These are phyloP conservation scores for Lasius fuliginosus DNA, from an alignment of 2,888 invertebrate species.

Conservation along the genomic window DNA sequence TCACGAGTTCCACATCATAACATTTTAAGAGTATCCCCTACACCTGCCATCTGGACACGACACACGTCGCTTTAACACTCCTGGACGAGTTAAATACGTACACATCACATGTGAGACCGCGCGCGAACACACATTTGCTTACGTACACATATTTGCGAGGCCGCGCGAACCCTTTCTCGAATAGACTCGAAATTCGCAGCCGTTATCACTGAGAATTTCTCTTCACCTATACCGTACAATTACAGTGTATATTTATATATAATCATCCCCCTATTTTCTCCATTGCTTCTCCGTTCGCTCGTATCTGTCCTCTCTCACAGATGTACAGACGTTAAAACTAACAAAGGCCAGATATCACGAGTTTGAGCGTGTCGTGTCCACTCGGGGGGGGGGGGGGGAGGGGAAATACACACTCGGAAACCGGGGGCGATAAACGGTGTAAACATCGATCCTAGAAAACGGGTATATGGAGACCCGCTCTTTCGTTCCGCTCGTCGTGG, in stretches of 20 bases:
- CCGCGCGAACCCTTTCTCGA: not conserved
- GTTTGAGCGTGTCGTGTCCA: constrained; percentile 16
- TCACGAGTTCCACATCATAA: constrained; percentile 86
- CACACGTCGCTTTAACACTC: constrained; percentile 76
- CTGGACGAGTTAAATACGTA: constrained; percentile 75
- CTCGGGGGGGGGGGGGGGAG: too few species aligned
- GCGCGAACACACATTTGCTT: constrained; percentile 55
- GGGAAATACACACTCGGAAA: constrained; percentile 58
- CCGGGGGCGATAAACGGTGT: constrained; percentile 59
- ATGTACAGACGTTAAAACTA: not conserved
- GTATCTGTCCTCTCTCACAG: not conserved
- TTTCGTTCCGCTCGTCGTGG: constrained; percentile 81
- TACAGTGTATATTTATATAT: not conserved
- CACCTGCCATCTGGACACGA: constrained; percentile 62
- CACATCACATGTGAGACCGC: constrained; percentile 61
- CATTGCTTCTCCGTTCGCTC: not conserved
- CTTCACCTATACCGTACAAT: not conserved
- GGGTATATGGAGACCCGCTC: constrained; percentile 68
- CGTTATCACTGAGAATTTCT: not conserved
- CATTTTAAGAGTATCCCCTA: constrained; percentile 83
- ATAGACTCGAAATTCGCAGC: not conserved
- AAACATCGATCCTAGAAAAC: constrained; percentile 71
- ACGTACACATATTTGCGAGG: not conserved
- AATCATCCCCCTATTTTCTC: not conserved
- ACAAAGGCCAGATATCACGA: constrained; percentile 15